Evolutionary conservation across 2,888 invertebrate species (phyloP).

Genomic region (Parascotia fuliginaria): DNA sequence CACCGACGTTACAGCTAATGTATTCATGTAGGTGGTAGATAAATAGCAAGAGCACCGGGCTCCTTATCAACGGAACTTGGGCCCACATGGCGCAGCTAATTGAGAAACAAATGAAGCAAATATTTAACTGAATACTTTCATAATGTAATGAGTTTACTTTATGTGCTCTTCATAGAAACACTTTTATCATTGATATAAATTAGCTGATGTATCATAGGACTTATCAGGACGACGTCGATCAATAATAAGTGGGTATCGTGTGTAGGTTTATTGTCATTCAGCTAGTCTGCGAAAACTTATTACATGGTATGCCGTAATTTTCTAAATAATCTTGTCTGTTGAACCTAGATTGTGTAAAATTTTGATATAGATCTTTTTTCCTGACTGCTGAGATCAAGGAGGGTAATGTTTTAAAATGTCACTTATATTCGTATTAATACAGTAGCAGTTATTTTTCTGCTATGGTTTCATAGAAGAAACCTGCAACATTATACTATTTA

Average conservation of each 20-base stretch:
- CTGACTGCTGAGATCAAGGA: no score
- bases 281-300: conserved; percentile 7
- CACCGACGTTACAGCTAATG: conserved; percentile 44
- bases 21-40: conserved; percentile 47
- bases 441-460: no score
- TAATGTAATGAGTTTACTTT: conserved; percentile 11
- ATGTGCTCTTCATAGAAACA: conserved; percentile 16
- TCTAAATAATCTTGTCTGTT: no score
- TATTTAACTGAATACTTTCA: conserved; percentile 14
- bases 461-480: no score
- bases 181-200: conserved; percentile 17
- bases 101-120: conserved; percentile 44
- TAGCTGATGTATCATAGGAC: conserved; percentile 32
- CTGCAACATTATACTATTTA: no score
- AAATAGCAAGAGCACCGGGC: conserved; percentile 48
- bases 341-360: no score
- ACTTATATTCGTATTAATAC: no score
- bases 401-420: no score
- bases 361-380: no score
- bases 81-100: conserved; percentile 39
- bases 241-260: conserved; percentile 19
- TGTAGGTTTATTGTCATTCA: conserved; percentile 21
- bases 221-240: conserved; percentile 32
- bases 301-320: no score
- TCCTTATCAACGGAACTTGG: conserved; percentile 52